Base-by-base conservation (phyloP, 2,797 vertebrate genomes). In the Acipenser ruthenus region DNA sequence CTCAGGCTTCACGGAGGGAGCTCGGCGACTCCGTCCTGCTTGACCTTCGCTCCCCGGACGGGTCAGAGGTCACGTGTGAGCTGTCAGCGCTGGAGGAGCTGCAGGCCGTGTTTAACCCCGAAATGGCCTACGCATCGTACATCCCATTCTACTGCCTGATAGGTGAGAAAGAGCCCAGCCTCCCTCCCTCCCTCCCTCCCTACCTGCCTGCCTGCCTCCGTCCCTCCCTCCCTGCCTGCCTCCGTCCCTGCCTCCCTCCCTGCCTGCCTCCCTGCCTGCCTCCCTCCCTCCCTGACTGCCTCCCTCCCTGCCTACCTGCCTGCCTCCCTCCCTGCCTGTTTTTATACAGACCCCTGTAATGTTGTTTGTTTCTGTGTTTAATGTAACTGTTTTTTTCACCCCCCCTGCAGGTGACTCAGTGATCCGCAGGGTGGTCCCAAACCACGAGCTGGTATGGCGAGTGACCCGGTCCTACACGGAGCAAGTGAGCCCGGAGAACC, bases 61-160 rank as follows among this genome's bases (percentile, higher is more conserved):
- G 86, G 65, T 85, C 78, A 6, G 80, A 76, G 66, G 79, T 81
- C 65, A 83, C 85, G 0, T 89, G 90, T 71, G 97, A 98, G 77
- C 80, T 92, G 0, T 75, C 77, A 0, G 85, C 95, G 50, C 74
- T 96, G 72, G 83, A 94, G 11, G 96, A 99, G 78, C 87, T 99
- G 72, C 92, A 94, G 85, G 91, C 92, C 50, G 95, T 97, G 53
- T 99, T 98, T 79, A 96, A 87, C 75, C 77, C 93, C 1, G 93
- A 99, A 83, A 98, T 99, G 96, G 97, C 96, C 0, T 93, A 98
- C 70, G 86, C 91, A 56, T 95, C 96, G 70, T 98, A 95, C 79
- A 90, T 97, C 75, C 95, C 95, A 13, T 98, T 99, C 88, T 93
- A 93, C 75, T 96, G 95, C 82, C 86, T 99, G 73, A 88, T 99